phyloP scores from a whole-genome alignment of 2,113 vertebrate species.

The Trichechus manatus region DNA sequence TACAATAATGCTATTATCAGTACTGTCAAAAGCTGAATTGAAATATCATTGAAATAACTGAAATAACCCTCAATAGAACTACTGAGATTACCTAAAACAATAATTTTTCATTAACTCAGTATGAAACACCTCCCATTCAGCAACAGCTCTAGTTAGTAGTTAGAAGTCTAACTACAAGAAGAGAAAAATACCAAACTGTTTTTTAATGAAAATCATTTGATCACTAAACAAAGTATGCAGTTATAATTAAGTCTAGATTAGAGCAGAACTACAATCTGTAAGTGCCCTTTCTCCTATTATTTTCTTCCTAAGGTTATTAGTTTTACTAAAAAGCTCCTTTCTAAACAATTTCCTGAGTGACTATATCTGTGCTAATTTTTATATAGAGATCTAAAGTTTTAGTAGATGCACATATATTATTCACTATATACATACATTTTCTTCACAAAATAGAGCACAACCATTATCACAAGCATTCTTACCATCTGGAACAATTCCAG shows the following conservation, averaged over 20 bases:
- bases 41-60: not conserved
- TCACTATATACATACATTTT: not conserved
- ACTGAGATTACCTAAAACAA: not conserved
- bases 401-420: not conserved
- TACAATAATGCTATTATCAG: constrained; percentile 4
- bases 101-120: constrained; percentile 31
- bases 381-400: not conserved
- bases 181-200: not conserved
- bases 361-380: not conserved
- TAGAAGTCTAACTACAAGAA: not conserved
- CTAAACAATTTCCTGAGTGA: not conserved
- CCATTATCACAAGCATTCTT: constrained; percentile 67
- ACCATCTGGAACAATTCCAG: constrained; percentile 86
- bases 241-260: not conserved
- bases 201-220: constrained; percentile 45
- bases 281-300: not conserved
- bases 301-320: not conserved
- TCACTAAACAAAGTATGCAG: not conserved
- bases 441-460: not conserved
- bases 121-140: not conserved
- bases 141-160: not conserved
- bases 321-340: not conserved
- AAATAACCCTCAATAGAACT: not conserved
- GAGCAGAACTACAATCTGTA: not conserved
- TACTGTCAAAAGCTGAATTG: not conserved